Base-by-base conservation (phyloP, 2,113 vertebrate species). In the Gallinago paraguaiae region DNA sequence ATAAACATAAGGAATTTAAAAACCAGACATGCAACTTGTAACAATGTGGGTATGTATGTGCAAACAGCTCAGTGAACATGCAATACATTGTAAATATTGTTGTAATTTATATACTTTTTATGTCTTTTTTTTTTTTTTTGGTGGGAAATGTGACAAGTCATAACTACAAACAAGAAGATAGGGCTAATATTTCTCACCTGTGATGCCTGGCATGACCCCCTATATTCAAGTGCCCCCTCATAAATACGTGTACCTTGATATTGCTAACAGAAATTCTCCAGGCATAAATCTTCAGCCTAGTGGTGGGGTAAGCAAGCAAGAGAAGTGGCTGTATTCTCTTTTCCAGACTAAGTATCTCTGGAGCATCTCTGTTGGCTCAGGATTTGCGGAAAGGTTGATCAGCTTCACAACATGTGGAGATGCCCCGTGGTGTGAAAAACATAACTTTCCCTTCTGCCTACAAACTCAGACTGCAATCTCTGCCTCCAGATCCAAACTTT, bases 1-100 rank as follows among this genome's bases (percentile, higher is more conserved):
- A 56, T 87, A 81, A 94, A 88, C 31, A 60, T 10, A 64, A 24
- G 57, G 85, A 83, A 76, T 94, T 94, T 91, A 39, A 79, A 74
- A 97, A 64, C 41, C 37, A 88, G 65, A 48, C 28, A 39, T 35
- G 14, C 31, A 84, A 57, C 50, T 78, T 87, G 41, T 69, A 69
- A 24, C 54, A 70, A 31, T 76, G 84, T 56, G 25, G 15, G 17
- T 79, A 23, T 35, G 4, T 59, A 30, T n/a, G 23, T n/a, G 30
- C 31, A 71, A 60, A 78, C 6, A 41, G 41, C 51, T 56, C 57
- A 83, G 48, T 45, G 43, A 92, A 51, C 14, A 64, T 23, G 30
- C 24, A 64, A 9, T 37, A 27, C 27, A 56, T 24, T 69, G 46
- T 39, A 63, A 30, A 82, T 87, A 56, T 77, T 72, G 4, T 54